Evolutionary conservation across 2,113 vertebrate genomes (phyloP).

Genomic region (Apaloderma vittatum): DNA sequence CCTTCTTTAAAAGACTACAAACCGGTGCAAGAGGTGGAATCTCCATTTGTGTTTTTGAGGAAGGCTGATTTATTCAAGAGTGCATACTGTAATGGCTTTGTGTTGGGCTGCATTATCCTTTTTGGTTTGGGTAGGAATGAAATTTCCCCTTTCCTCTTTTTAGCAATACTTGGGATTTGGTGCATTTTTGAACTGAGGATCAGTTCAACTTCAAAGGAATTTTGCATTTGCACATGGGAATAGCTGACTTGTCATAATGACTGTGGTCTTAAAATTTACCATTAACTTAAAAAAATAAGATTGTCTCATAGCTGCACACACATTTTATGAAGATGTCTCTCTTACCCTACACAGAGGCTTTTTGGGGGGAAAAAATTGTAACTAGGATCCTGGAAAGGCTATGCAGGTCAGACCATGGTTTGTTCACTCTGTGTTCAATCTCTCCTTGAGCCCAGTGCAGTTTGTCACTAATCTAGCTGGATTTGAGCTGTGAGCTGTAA

Average conservation of each 20-base stretch:
- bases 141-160: background rate
- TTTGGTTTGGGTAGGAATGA: background rate
- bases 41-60: background rate
- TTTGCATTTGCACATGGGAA: background rate
- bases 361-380: background rate
- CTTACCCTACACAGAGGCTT: background rate
- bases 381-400: background rate
- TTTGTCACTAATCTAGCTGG: background rate
- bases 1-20: background rate
- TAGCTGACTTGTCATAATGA: background rate
- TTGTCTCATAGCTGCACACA: background rate
- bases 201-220: background rate
- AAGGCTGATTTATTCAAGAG: background rate
- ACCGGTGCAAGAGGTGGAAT: background rate
- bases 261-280: background rate
- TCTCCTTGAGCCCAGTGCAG: background rate
- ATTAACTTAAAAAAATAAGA: background rate
- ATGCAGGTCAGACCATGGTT: background rate
- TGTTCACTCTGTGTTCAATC: background rate
- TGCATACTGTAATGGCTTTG: background rate
- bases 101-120: background rate
- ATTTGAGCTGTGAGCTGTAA: conserved; percentile 12
- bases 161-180: background rate
- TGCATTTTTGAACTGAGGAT: background rate
- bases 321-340: background rate